A percentile compares a stretch with the other conserved stretches of the same genome.
phyloP scores from a whole-genome alignment of 2,888 invertebrate genomes.

The Chrysolina americana region DNA sequence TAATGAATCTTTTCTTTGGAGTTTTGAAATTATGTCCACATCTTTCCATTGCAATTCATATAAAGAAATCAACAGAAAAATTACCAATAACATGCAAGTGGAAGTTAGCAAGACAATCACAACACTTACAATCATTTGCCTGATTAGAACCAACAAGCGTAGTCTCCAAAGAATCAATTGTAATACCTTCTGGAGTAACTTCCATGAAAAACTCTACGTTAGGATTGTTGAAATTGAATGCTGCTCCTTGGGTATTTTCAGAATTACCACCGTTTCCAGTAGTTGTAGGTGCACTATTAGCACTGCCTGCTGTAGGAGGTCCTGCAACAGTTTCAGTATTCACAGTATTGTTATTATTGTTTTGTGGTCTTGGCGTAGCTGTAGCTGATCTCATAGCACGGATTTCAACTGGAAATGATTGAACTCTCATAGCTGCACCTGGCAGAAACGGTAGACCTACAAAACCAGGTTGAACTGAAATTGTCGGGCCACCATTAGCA shows the following conservation, averaged over 20 bases:
- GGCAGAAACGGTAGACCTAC: constrained; percentile 60
- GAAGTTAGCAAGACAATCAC: constrained; percentile 34
- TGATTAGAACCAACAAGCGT: constrained; percentile 58
- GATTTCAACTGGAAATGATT: constrained; percentile 65
- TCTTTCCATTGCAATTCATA: too few relatives aligned
- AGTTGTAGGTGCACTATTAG: constrained; percentile 30
- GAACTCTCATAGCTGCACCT: constrained; percentile 61
- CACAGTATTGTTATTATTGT: constrained; percentile 43
- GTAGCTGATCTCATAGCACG: constrained; percentile 54
- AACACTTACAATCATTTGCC: constrained; percentile 63
- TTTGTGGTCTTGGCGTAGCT: constrained; percentile 41
- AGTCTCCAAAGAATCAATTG: constrained; percentile 66
- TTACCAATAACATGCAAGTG: background rate
- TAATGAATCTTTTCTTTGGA: too few relatives aligned
- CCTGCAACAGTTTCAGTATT: constrained; percentile 40
- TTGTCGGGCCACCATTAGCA: constrained; percentile 35
- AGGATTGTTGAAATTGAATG: constrained; percentile 62
- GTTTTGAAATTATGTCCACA: too few relatives aligned
- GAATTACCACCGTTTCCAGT: constrained; percentile 4
- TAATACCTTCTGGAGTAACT: constrained; percentile 70
- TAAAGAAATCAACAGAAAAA: too few relatives aligned
- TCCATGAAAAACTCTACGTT: constrained; percentile 77
- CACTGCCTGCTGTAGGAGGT: constrained; percentile 31
- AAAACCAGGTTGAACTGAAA: constrained; percentile 50
- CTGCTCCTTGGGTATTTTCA: constrained; percentile 33